Evolutionary conservation across 1,140 invertebrate species (phyloP).

Genomic region (Drosophila persimilis): DNA sequence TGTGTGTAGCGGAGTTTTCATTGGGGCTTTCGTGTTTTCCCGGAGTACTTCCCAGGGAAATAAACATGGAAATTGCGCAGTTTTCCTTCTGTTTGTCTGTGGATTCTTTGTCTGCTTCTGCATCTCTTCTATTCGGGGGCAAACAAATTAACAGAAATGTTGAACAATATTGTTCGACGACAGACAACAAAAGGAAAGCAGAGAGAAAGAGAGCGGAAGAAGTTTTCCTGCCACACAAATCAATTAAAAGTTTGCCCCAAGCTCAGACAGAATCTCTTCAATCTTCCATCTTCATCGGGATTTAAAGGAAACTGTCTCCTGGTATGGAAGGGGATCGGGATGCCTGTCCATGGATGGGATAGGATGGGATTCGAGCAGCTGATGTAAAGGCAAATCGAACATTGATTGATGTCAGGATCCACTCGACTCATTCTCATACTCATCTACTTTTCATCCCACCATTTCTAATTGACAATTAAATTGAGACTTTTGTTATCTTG

Average conservation of each 20-base stretch:
- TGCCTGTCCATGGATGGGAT: constrained; percentile 10
- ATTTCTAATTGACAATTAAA: constrained; percentile 46
- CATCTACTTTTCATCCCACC: not conserved
- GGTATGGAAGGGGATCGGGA: not conserved
- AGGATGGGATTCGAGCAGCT: constrained; percentile 6
- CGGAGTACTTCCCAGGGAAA: constrained; percentile 19
- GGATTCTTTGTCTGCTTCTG: constrained; percentile 16
- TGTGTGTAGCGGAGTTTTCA: constrained; percentile 36
- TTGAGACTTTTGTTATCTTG: constrained; percentile 34
- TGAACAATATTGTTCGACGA: constrained; percentile 27
- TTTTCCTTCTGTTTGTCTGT: constrained; percentile 36
- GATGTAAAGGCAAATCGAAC: constrained; percentile 13
- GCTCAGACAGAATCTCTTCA: constrained; percentile 25
- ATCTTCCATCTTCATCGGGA: constrained; percentile 25
- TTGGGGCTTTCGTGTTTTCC: constrained; percentile 26
- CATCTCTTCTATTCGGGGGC: constrained; percentile 12
- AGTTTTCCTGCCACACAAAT: constrained; percentile 52
- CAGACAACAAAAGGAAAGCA: not conserved
- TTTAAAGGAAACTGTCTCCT: constrained; percentile 26
- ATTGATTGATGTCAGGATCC: constrained; percentile 34
- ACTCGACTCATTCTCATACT: not conserved
- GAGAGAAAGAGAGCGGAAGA: constrained; percentile 6
- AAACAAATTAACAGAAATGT: constrained; percentile 50
- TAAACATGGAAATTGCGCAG: constrained; percentile 35
- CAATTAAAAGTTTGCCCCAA: constrained; percentile 56